Percentiles rank a stretch among this genome's conserved stretches.
Conservation (phyloP, 2,888 invertebrate species). For the Nebria brevicollis region DNA sequence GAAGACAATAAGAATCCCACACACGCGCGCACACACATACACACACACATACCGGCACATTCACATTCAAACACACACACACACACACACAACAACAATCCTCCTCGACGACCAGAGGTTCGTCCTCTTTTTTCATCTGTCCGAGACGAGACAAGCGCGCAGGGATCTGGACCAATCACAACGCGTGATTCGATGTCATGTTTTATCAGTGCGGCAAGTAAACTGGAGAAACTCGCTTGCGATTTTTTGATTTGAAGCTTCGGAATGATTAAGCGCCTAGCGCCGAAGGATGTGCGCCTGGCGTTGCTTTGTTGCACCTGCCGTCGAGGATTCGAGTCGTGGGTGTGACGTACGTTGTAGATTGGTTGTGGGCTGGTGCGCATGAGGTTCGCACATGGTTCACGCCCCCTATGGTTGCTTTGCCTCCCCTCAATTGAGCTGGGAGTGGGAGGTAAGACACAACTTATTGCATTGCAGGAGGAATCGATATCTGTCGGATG, state of each 20-base stretch:
- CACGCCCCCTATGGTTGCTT: slow-evolving; percentile 35
- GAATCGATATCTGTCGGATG: slow-evolving; percentile 1
- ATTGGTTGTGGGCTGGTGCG: slow-evolving; percentile 14
- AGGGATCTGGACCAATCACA: slow-evolving; percentile 60
- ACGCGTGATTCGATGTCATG: slow-evolving; percentile 62
- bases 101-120: slow-evolving; percentile 16
- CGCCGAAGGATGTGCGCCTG: slow-evolving; percentile 45
- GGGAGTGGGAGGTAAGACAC: background rate
- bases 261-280: slow-evolving; percentile 54
- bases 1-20: slow-evolving; percentile 58
- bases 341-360: background rate
- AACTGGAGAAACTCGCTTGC: slow-evolving; percentile 56
- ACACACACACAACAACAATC: slow-evolving; percentile 49
- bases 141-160: slow-evolving; percentile 31
- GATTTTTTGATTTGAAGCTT: slow-evolving; percentile 61
- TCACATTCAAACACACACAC: slow-evolving; percentile 51
- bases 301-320: slow-evolving; percentile 23
- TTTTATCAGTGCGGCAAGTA: slow-evolving; percentile 63
- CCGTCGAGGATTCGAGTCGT: background rate
- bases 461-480: background rate
- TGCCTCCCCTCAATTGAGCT: slow-evolving; percentile 1
- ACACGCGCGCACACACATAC: slow-evolving; percentile 53
- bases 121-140: slow-evolving; percentile 47
- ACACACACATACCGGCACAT: slow-evolving; percentile 46
- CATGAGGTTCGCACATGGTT: slow-evolving; percentile 31